Evolutionary conservation across 2,113 vertebrate species (phyloP).

Genomic region (Takifugu bimaculatus): DNA sequence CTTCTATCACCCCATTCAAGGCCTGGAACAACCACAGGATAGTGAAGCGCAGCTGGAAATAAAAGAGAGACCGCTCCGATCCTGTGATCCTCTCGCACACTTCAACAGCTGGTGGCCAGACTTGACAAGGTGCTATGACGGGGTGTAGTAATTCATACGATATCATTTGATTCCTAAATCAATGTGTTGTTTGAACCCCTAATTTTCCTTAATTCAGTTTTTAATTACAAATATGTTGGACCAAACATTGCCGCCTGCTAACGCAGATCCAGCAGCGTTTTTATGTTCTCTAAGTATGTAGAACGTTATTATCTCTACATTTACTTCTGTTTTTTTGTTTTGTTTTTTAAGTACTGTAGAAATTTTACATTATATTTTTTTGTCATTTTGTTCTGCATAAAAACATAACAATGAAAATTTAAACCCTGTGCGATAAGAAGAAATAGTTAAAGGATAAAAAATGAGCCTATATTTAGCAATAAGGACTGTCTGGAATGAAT

Average conservation of each 20-base stretch:
- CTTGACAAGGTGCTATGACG: slow-evolving; percentile 66
- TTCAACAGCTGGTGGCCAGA: slow-evolving; percentile 32
- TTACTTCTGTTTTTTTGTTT: slow-evolving; percentile 50
- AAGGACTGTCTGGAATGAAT: slow-evolving; percentile 43
- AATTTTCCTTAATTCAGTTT: slow-evolving; percentile 42
- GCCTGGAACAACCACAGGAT: slow-evolving; percentile 17
- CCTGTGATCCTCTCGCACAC: slow-evolving; percentile 28
- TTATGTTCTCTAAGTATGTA: slow-evolving; percentile 56
- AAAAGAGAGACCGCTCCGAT: slow-evolving; percentile 9
- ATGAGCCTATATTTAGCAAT: slow-evolving; percentile 45
- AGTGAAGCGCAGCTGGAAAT: background rate
- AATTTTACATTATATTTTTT: slow-evolving; percentile 39
- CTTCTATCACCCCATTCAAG: slow-evolving; percentile 43
- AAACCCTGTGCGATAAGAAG: background rate
- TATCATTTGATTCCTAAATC: slow-evolving; percentile 15
- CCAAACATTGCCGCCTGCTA: slow-evolving; percentile 57
- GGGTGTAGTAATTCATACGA: slow-evolving; percentile 47
- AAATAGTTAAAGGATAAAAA: background rate
- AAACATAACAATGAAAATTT: slow-evolving; percentile 7
- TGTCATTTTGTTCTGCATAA: slow-evolving; percentile 41
- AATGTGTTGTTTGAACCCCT: too few relatives aligned
- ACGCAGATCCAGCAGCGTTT: slow-evolving; percentile 29
- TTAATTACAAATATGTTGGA: slow-evolving; percentile 63
- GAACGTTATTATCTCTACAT: slow-evolving; percentile 58
- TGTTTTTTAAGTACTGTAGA: slow-evolving; percentile 59